Evolutionary conservation across 2,113 vertebrate species (phyloP).

Genomic region (Oreochromis niloticus): DNA sequence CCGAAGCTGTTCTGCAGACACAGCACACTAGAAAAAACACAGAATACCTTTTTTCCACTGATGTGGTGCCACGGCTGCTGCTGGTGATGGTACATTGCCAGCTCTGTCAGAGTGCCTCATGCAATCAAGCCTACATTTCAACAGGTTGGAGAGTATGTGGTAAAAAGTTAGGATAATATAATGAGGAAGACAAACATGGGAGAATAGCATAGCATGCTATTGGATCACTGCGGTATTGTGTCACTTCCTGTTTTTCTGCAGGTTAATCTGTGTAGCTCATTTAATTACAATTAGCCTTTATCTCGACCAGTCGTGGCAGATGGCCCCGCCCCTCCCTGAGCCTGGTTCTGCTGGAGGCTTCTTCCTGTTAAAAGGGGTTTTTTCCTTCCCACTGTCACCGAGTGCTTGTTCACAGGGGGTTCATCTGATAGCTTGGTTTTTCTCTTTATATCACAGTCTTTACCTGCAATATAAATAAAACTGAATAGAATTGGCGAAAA

Average conservation of each 20-base stretch:
- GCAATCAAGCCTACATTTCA: not conserved
- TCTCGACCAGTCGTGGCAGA: not conserved
- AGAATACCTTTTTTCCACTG: not conserved
- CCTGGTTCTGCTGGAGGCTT: not conserved
- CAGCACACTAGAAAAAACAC: not conserved
- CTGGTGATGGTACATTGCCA: not conserved
- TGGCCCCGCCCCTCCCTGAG: not conserved
- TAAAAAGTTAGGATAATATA: not conserved
- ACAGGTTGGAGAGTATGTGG: not conserved
- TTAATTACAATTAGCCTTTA: not conserved
- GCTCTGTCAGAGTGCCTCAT: not conserved
- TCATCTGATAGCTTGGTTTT: not conserved
- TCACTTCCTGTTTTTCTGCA: not conserved
- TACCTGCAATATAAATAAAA: not conserved
- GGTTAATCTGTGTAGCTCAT: not conserved
- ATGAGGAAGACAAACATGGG: not conserved
- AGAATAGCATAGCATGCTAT: not conserved
- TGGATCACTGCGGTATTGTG: not conserved
- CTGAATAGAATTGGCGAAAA: not conserved
- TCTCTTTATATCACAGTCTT: not conserved
- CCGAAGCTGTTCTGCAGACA: not conserved
- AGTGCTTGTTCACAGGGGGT: not conserved
- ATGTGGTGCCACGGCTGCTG: not conserved
- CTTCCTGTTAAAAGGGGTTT: not conserved
- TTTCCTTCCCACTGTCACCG: not conserved